Conservation (phyloP, 23 tunicate species). For the Ascidia mentula region DNA sequence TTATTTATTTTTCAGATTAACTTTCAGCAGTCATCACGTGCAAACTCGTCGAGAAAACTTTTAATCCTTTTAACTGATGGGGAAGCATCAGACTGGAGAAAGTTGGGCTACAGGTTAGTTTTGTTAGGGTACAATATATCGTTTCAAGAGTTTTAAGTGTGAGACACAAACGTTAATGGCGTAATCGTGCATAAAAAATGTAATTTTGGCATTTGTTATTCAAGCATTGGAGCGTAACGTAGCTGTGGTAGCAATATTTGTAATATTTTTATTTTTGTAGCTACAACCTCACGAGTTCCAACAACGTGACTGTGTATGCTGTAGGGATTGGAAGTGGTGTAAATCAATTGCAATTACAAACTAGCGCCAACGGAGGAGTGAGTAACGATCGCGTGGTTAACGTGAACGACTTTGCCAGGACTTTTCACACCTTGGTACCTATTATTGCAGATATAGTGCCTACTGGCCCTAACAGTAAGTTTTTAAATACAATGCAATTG, state of each 20-base stretch:
- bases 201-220: no score
- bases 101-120: not conserved
- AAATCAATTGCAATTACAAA: not conserved
- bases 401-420: not conserved
- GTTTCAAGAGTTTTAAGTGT: no score
- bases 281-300: not conserved
- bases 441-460: no score
- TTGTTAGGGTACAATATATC: no score
- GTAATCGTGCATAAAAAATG: no score
- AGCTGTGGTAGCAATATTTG: no score
- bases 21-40: not conserved
- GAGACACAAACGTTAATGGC: no score
- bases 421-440: no score
- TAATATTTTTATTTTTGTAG: not conserved
- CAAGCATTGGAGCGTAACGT: no score
- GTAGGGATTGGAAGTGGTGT: not conserved
- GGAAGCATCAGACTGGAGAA: not conserved
- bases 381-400: not conserved
- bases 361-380: not conserved
- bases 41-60: not conserved
- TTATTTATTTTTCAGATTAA: not conserved
- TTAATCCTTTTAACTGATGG: not conserved
- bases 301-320: conserved; percentile 1
- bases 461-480: no score
- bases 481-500: no score